Evolutionary conservation across 2,797 vertebrate species (phyloP).

Genomic region (Mus spretus): DNA sequence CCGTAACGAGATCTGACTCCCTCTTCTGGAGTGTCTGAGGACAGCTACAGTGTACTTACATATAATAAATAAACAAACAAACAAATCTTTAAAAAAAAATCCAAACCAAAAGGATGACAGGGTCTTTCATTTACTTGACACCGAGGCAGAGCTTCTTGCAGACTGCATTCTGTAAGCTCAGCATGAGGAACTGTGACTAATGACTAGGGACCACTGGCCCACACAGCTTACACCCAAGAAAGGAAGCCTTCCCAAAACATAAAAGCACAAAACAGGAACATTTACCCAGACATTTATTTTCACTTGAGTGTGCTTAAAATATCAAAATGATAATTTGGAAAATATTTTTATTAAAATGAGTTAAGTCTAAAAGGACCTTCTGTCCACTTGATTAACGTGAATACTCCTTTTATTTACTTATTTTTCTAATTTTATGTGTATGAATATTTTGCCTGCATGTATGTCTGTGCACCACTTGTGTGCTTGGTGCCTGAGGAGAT

Average conservation of each 20-base stretch:
- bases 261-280: constrained; percentile 51
- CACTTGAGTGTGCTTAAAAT: constrained; percentile 54
- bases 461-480: neutral
- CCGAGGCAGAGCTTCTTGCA: constrained; percentile 26
- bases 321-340: constrained; percentile 30
- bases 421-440: neutral
- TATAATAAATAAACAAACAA: too few relatives aligned
- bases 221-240: constrained; percentile 53
- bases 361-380: constrained; percentile 60
- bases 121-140: constrained; percentile 4
- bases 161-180: constrained; percentile 13
- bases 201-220: neutral
- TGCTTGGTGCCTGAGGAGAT: neutral
- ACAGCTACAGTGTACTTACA: too few relatives aligned
- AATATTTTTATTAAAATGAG: constrained; percentile 66
- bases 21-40: too few relatives aligned
- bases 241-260: constrained; percentile 25
- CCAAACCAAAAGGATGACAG: constrained; percentile 46
- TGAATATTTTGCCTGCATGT: neutral
- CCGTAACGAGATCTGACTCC: too few relatives aligned
- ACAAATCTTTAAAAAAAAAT: too few relatives aligned
- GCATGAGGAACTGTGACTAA: constrained; percentile 24
- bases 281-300: constrained; percentile 45
- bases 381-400: constrained; percentile 16
- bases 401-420: neutral